Evolutionary conservation across 2,113 vertebrate species (phyloP).

Genomic region (Fulmarus glacialis): DNA sequence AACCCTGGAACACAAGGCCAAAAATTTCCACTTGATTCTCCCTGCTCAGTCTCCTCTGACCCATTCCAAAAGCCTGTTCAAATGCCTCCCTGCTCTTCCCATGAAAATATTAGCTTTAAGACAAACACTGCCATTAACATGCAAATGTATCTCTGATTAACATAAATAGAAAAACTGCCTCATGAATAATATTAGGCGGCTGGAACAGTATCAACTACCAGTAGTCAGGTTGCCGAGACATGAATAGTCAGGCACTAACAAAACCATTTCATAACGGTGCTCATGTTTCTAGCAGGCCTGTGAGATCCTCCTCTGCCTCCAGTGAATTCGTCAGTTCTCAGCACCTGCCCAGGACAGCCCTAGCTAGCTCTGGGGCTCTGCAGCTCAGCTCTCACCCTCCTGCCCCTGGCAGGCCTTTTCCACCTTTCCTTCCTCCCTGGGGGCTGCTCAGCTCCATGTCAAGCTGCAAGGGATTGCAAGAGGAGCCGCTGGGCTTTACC

Average conservation of each 20-base stretch:
- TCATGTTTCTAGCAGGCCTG: neutral
- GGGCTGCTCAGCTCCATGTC: neutral
- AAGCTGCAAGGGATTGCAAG: neutral
- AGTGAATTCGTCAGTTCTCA: neutral
- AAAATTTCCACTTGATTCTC: neutral
- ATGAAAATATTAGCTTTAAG: slow-evolving; percentile 41
- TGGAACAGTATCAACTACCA: neutral
- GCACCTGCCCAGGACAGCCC: neutral
- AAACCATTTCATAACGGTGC: neutral
- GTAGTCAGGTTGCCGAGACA: neutral
- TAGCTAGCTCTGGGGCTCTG: neutral
- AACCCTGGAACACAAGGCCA: neutral
- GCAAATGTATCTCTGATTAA: slow-evolving; percentile 60
- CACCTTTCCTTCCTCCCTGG: neutral
- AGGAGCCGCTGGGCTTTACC: neutral
- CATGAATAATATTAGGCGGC: slow-evolving; percentile 11
- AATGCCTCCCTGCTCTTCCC: neutral
- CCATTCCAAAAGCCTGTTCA: neutral
- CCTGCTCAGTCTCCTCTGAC: neutral
- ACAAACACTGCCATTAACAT: slow-evolving; percentile 72
- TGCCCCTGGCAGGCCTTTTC: neutral
- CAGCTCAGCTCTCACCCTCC: neutral
- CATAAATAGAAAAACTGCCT: slow-evolving; percentile 50
- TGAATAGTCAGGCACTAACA: neutral
- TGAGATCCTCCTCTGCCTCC: neutral